These are phyloP conservation scores for Lampris megalopsis DNA, from an alignment of 2,113 vertebrate species.

Conservation along the genomic window DNA sequence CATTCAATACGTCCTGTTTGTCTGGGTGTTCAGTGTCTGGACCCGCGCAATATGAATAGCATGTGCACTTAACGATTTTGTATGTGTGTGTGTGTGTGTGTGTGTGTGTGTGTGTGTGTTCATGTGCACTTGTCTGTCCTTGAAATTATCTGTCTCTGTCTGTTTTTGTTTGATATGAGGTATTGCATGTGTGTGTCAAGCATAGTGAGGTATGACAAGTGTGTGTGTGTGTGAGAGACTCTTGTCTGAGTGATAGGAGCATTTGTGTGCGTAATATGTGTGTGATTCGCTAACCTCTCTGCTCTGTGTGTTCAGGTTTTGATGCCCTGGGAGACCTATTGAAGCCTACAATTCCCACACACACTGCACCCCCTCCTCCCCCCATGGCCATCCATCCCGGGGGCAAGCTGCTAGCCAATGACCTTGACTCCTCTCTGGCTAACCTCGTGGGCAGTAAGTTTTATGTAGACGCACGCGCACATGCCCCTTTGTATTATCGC, in stretches of 20 bases:
- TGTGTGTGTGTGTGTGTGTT: not conserved
- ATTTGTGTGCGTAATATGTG: not conserved
- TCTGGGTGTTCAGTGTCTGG: no score
- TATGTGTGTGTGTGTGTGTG: constrained; percentile 5
- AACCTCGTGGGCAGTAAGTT: constrained; percentile 92
- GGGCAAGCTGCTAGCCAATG: constrained; percentile 85
- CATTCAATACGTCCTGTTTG: no score
- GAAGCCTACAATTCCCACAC: constrained; percentile 83
- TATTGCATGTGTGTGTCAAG: not conserved
- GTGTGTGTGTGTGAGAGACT: not conserved
- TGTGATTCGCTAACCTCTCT: not conserved
- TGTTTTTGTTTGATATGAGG: not conserved
- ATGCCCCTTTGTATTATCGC: no score
- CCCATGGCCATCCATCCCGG: constrained; percentile 77
- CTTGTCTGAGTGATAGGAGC: no score
- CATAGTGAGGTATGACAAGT: not conserved
- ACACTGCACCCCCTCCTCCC: constrained; percentile 72
- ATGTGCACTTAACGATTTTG: no score
- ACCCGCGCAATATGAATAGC: no score
- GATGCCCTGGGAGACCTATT: constrained; percentile 86
- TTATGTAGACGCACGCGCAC: not conserved
- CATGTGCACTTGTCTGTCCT: not conserved
- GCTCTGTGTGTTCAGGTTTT: constrained; percentile 71
- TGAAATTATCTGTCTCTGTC: not conserved
- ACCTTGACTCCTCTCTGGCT: constrained; percentile 89